phyloP scores from a whole-genome alignment of 2,113 vertebrate species.

The Eubucco bourcierii region DNA sequence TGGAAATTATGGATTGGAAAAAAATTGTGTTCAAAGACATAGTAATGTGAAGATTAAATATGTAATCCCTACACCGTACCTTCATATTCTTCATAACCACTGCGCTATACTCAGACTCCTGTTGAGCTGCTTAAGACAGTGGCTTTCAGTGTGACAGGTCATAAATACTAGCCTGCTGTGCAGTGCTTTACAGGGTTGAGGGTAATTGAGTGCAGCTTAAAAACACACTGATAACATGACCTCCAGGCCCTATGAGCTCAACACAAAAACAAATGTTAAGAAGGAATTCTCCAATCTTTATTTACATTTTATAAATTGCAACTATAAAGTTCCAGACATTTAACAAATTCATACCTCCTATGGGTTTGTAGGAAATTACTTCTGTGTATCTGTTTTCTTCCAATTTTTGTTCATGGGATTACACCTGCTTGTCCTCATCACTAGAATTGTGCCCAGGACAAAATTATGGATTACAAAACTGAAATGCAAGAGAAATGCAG shows the following conservation, averaged over 20 bases:
- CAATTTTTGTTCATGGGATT: not conserved
- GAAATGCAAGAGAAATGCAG: not conserved
- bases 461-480: not conserved
- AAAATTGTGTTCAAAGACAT: constrained; percentile 36
- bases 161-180: constrained; percentile 75
- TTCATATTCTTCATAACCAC: constrained; percentile 56
- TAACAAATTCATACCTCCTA: not conserved
- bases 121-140: constrained; percentile 58
- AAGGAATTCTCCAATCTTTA: constrained; percentile 43
- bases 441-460: not conserved
- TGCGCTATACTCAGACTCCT: constrained; percentile 63
- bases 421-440: not conserved
- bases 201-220: constrained; percentile 77
- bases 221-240: constrained; percentile 71
- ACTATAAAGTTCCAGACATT: not conserved
- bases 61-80: constrained; percentile 26
- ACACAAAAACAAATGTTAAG: constrained; percentile 39
- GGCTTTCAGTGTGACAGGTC: constrained; percentile 61
- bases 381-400: not conserved
- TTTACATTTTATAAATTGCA: constrained; percentile 34
- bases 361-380: not conserved
- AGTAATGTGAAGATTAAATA: constrained; percentile 69
- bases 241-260: constrained; percentile 39
- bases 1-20: constrained; percentile 32
- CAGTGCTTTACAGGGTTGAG: constrained; percentile 61